phyloP scores from a whole-genome alignment of 2,113 vertebrate genomes.

The Toxotes jaculatrix region DNA sequence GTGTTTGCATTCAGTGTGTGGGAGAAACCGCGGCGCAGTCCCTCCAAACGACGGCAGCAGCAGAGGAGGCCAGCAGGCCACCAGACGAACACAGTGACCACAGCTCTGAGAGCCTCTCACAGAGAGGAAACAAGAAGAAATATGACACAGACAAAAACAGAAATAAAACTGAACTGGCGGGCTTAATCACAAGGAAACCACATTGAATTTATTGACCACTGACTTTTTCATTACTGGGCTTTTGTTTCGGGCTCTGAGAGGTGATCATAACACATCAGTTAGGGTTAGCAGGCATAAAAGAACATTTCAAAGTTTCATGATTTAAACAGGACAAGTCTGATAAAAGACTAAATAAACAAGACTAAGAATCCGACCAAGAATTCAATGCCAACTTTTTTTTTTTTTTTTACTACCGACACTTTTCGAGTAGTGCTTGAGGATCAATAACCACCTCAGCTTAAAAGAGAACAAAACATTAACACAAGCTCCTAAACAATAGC shows the following conservation, averaged over 20 bases:
- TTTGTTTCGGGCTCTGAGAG: slow-evolving; percentile 25
- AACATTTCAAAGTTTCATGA: neutral
- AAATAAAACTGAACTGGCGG: neutral
- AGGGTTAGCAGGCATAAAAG: neutral
- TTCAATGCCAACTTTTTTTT: neutral
- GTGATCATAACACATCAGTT: neutral
- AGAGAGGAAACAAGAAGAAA: slow-evolving; percentile 48
- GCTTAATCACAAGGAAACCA: neutral
- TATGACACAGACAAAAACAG: slow-evolving; percentile 21
- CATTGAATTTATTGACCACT: neutral
- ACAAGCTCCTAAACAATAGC: neutral
- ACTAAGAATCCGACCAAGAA: neutral
- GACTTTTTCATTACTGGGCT: neutral
- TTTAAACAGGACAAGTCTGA: neutral
- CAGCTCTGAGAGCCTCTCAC: slow-evolving; percentile 66
- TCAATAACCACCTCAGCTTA: neutral
- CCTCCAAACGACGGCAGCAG: slow-evolving; percentile 45
- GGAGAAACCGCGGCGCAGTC: slow-evolving; percentile 62
- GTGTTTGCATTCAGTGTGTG: slow-evolving; percentile 65
- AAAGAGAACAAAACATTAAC: neutral
- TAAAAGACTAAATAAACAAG: neutral
- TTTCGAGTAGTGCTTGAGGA: neutral
- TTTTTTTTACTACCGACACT: neutral
- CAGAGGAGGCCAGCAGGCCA: slow-evolving; percentile 57
- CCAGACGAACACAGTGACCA: slow-evolving; percentile 61